Base-by-base conservation (phyloP, 1,140 invertebrate species). In the Bicyclus anynana region DNA sequence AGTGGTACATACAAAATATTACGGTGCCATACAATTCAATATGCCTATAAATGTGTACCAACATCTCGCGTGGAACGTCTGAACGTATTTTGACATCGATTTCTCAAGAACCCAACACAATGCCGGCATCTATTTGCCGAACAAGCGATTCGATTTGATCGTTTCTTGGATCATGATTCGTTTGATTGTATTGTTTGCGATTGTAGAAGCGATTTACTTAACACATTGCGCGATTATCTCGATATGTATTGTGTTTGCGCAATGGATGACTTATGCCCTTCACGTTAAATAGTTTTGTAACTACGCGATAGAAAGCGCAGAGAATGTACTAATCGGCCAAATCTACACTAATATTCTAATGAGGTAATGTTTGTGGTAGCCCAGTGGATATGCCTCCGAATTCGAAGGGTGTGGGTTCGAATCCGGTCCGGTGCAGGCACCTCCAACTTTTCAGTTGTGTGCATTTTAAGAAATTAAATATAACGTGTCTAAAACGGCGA, bases 171-270 rank as follows among this genome's bases (percentile, higher is more conserved):
- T 64, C 55, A 59, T 48, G 37, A 63, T 53, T 63, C 55, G 55
- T 64, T 59, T 59, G 48, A 46, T 64, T 55, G 27, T 59, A 64
- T 59, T 64, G 56, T 64, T 59, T 52, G 56, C 49, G 26, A 59
- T 46, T 51, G 35, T 44, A 52, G 27, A 46, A 50, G 38, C 50
- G 27, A 52, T 56, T 44, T 46, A 55, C 13, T 29, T 14, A 35
- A 40, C 14, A 48, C 29, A 18, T 37, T 55, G 5, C 27, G 23
- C 13, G 17, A 3, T 33, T 37, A 37, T 50, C 48, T 18, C 10
- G 18, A 20, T 14, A 35, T 29, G 6, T 29, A 17, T 35, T 44
- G 16, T 20, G 40, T 44, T 12, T 12, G 10, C 37, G 16, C 37
- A 38, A 33, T 33, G n/a, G 0, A 1, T 38, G 37, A 44, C 40